These are phyloP conservation scores for Cyprinodon brontotheroides DNA, from an alignment of 2,113 vertebrate genomes.

Conservation along the genomic window DNA sequence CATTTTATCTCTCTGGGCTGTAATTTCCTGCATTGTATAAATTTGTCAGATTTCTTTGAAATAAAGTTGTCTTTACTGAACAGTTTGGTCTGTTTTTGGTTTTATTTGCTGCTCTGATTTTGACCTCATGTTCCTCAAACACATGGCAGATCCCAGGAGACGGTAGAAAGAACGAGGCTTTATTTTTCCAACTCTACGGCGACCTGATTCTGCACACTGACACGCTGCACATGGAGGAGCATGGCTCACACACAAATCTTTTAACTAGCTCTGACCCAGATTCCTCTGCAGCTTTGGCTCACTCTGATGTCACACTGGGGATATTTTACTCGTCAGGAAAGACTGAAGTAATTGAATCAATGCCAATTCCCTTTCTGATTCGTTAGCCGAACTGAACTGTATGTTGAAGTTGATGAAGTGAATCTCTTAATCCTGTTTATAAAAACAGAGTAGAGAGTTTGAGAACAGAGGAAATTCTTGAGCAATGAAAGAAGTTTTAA, in stretches of 20 bases:
- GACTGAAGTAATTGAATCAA: neutral
- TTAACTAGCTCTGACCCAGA: constrained; percentile 71
- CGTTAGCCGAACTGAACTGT: neutral
- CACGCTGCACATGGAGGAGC: constrained; percentile 62
- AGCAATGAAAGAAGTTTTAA: neutral
- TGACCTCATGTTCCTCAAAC: neutral
- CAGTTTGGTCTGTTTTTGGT: neutral
- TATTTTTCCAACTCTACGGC: constrained; percentile 37
- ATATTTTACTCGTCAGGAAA: constrained; percentile 20
- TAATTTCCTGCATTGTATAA: constrained; percentile 4
- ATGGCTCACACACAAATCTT: constrained; percentile 54
- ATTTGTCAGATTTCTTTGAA: constrained; percentile 48
- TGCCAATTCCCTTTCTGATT: neutral
- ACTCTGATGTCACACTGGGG: neutral
- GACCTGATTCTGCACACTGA: constrained; percentile 61
- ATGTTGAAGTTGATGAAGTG: neutral
- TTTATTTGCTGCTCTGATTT: neutral
- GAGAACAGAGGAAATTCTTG: neutral
- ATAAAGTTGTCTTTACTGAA: constrained; percentile 39
- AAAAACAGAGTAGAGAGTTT: neutral
- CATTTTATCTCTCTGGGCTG: neutral
- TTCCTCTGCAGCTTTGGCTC: constrained; percentile 55
- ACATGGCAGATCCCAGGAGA: constrained; percentile 12
- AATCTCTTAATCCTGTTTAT: neutral
- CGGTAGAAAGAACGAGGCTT: neutral